Percentiles rank a stretch among this genome's conserved stretches.
Evolutionary conservation across 1,140 invertebrate genomes (phyloP).

Genomic region (Leptinotarsa undecemlineata): DNA sequence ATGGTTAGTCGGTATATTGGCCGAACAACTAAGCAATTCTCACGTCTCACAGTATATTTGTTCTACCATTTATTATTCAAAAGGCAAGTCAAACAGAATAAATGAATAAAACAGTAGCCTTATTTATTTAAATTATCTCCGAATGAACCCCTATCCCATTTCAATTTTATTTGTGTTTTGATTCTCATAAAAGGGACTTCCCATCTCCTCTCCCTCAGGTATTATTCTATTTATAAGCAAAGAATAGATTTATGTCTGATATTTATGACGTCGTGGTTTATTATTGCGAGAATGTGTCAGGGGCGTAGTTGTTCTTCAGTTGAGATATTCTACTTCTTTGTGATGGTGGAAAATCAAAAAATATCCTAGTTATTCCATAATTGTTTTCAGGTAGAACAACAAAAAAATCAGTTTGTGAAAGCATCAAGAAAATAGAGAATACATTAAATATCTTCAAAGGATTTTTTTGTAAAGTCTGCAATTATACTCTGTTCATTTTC

Average conservation of each 20-base stretch:
- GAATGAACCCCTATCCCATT: constrained; percentile 1
- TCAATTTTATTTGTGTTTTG: not conserved
- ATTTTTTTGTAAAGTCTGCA: too few relatives aligned
- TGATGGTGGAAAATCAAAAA: too few relatives aligned
- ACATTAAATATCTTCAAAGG: too few relatives aligned
- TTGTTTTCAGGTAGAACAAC: too few relatives aligned
- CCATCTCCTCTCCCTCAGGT: not conserved
- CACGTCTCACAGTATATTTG: not conserved
- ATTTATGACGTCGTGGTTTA: not conserved
- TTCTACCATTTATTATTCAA: not conserved
- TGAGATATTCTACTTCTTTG: too few relatives aligned
- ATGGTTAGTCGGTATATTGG: not conserved
- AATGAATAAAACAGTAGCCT: not conserved
- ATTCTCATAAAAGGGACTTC: not conserved
- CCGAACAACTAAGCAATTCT: not conserved
- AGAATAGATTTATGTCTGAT: constrained; percentile 4
- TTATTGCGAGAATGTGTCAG: not conserved
- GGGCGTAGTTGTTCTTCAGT: not conserved
- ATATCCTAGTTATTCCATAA: too few relatives aligned
- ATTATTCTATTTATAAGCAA: not conserved
- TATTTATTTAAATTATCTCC: not conserved
- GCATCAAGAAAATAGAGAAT: too few relatives aligned
- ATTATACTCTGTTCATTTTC: too few relatives aligned
- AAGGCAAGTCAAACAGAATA: constrained; percentile 1
- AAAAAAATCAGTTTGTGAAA: too few relatives aligned